Percentiles rank a stretch among this genome's conserved stretches.
Evolutionary conservation across 2,888 invertebrate genomes (phyloP).

Genomic region (Griposia aprilina): DNA sequence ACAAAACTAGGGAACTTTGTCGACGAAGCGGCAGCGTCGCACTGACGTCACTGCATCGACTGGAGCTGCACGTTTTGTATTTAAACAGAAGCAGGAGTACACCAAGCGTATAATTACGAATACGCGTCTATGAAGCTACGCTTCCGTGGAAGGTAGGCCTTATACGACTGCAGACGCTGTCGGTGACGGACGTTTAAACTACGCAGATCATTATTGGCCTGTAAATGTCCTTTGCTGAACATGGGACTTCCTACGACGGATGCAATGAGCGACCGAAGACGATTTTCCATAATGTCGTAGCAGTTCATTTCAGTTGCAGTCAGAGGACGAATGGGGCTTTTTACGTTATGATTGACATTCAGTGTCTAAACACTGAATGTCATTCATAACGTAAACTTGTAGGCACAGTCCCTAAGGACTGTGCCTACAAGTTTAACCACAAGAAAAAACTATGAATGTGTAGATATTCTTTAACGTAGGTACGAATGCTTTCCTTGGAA

Average conservation of each 20-base stretch:
- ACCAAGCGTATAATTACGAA: background rate
- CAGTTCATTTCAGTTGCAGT: background rate
- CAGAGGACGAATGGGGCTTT: background rate
- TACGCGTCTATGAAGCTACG: background rate
- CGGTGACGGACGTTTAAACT: conserved; percentile 12
- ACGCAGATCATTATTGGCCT: conserved; percentile 7
- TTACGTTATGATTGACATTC: background rate
- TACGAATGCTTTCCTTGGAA: background rate
- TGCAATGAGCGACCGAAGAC: conserved; percentile 10
- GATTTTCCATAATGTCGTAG: background rate
- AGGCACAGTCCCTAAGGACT: too few relatives aligned
- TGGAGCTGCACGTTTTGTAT: background rate
- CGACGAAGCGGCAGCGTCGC: background rate
- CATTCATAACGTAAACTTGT: too few relatives aligned
- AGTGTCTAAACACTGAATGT: too few relatives aligned
- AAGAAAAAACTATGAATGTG: background rate
- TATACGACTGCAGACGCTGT: background rate
- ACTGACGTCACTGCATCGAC: background rate
- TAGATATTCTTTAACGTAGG: background rate
- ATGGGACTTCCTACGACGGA: conserved; percentile 15
- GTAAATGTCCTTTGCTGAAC: background rate
- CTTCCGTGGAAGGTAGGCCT: background rate
- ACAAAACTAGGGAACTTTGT: background rate
- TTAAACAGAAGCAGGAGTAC: background rate
- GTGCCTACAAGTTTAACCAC: background rate